phyloP scores from a whole-genome alignment of 2,797 vertebrate species.

The Peromyscus melanophrys region DNA sequence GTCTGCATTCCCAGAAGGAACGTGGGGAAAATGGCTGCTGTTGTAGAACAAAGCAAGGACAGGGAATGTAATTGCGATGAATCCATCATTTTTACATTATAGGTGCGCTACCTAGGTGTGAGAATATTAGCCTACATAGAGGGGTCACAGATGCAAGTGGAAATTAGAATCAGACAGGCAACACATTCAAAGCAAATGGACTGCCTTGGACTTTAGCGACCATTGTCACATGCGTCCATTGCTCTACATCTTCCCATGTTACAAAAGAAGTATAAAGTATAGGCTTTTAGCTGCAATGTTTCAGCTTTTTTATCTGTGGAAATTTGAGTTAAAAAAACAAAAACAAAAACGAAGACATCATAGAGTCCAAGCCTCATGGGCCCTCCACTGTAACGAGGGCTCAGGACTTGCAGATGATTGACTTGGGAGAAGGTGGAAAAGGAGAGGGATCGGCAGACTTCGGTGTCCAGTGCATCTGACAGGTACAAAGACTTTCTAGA shows the following conservation, averaged over 20 bases:
- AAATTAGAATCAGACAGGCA: not conserved
- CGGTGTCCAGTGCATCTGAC: conserved; percentile 18
- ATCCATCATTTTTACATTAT: not conserved
- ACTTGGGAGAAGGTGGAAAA: not conserved
- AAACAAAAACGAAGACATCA: not conserved
- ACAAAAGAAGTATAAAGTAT: not conserved
- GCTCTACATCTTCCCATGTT: not conserved
- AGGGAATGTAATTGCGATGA: not conserved
- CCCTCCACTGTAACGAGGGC: not conserved
- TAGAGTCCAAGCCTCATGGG: not conserved
- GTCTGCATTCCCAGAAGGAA: not conserved
- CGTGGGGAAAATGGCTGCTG: not conserved
- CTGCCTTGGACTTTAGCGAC: not conserved
- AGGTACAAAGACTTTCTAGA: conserved; percentile 18
- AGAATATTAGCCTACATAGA: not conserved
- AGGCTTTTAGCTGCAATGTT: not conserved
- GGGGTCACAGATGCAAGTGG: not conserved
- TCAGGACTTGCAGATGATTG: not conserved
- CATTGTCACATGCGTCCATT: too few relatives aligned
- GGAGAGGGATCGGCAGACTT: not conserved
- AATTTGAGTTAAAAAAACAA: not conserved
- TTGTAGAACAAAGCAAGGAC: not conserved
- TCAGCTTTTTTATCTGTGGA: conserved; percentile 15
- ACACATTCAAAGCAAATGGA: not conserved
- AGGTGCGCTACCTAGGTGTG: not conserved